A percentile compares a stretch with the other conserved stretches of the same genome.
These are phyloP conservation scores for Turdus rufiventris DNA, from an alignment of 2,113 vertebrate species.

Conservation along the genomic window DNA sequence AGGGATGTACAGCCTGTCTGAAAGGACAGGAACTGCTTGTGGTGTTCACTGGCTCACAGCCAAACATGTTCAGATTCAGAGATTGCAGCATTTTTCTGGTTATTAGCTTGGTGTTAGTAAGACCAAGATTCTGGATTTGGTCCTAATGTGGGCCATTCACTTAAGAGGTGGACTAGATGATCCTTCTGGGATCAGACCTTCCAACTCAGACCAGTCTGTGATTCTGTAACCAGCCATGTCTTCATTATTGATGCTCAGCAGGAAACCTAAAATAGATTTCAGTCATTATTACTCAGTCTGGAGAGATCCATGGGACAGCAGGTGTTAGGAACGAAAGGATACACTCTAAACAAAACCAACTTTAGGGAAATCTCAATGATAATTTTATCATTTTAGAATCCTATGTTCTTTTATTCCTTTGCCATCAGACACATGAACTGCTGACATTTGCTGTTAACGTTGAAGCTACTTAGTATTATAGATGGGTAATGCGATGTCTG, in stretches of 20 bases:
- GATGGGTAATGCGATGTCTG: too few relatives aligned
- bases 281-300: neutral
- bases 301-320: neutral
- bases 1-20: neutral
- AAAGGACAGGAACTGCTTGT: neutral
- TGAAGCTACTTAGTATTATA: neutral
- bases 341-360: neutral
- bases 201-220: neutral
- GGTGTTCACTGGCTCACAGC: neutral
- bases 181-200: neutral
- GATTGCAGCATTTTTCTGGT: neutral
- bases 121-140: neutral
- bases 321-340: neutral
- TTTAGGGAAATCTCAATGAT: neutral
- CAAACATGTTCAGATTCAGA: neutral
- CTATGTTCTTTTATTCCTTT: neutral
- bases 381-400: neutral
- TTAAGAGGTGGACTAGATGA: neutral
- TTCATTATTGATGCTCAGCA: neutral
- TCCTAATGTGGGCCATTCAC: neutral
- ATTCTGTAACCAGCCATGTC: neutral
- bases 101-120: neutral
- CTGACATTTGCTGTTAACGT: rapidly evolving
- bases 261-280: neutral
- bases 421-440: neutral